A percentile compares a stretch with the other conserved stretches of the same genome.
These are phyloP conservation scores for Lamprologus ornatipinnis DNA, from an alignment of 2,113 vertebrate genomes.

Conservation along the genomic window DNA sequence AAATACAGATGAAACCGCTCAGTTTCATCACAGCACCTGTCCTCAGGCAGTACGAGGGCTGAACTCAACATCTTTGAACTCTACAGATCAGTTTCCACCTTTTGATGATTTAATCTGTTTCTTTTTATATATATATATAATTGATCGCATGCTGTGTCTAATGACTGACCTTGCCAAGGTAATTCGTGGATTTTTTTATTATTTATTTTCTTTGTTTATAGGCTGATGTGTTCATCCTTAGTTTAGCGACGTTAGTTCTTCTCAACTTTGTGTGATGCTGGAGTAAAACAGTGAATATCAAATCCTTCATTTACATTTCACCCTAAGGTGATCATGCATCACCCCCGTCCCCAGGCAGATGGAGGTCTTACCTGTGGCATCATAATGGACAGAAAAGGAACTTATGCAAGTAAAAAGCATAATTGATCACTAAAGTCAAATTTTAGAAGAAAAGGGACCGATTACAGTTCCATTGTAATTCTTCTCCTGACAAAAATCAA, in stretches of 20 bases:
- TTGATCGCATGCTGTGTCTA: neutral
- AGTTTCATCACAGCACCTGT: conserved; percentile 15
- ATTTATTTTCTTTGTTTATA: neutral
- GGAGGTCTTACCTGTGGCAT: neutral
- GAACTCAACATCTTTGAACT: neutral
- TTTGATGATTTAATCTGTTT: neutral
- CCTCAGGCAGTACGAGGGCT: conserved; percentile 11
- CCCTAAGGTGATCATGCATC: conserved; percentile 2
- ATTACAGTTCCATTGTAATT: neutral
- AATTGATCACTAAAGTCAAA: neutral
- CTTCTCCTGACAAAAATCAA: neutral
- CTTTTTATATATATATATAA: neutral
- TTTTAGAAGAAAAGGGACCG: neutral
- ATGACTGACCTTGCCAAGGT: neutral
- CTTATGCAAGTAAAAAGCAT: neutral
- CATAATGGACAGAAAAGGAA: neutral
- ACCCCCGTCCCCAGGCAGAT: neutral
- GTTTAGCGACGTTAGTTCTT: neutral
- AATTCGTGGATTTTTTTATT: neutral
- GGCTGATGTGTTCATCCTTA: neutral
- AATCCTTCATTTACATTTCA: conserved; percentile 30
- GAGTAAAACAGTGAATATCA: conserved; percentile 9
- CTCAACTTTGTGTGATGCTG: neutral
- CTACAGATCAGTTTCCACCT: neutral
- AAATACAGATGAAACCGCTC: conserved; percentile 19